Evolutionary conservation across 2,888 invertebrate species (phyloP).

Genomic region (Muscina levida): DNA sequence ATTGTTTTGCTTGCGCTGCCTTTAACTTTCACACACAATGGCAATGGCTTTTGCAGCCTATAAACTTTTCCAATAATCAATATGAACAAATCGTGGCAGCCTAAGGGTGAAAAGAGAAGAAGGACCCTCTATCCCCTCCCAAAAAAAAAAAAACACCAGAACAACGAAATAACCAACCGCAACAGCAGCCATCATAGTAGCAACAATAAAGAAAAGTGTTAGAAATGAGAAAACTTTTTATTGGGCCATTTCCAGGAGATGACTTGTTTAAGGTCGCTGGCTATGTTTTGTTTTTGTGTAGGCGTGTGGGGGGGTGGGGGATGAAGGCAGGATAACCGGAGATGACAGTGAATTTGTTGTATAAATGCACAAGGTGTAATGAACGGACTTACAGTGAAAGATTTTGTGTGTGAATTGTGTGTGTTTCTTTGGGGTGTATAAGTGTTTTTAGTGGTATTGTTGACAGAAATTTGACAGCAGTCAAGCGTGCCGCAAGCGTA

Average conservation of each 20-base stretch:
- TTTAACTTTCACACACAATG: neutral
- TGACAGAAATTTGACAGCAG: slow-evolving; percentile 77
- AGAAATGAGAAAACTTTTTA: slow-evolving; percentile 55
- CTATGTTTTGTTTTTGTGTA: neutral
- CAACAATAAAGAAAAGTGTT: neutral
- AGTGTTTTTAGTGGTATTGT: slow-evolving; percentile 66
- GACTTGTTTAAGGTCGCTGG: slow-evolving; percentile 20
- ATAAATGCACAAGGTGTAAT: slow-evolving; percentile 7
- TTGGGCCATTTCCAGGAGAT: slow-evolving; percentile 14
- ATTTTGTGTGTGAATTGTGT: slow-evolving; percentile 7
- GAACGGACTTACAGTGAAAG: too few species aligned
- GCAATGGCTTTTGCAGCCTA: slow-evolving; percentile 29
- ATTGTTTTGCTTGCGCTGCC: too few species aligned
- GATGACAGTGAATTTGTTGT: neutral
- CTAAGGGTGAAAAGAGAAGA: slow-evolving; percentile 24
- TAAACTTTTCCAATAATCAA: slow-evolving; percentile 34
- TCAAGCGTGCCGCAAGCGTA: slow-evolving; percentile 67
- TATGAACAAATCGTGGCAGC: too few species aligned
- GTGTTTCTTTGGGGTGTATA: neutral
- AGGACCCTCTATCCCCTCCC: slow-evolving; percentile 3
- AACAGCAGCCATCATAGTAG: slow-evolving; percentile 3
- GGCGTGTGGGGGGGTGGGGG: neutral
- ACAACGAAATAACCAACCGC: slow-evolving; percentile 9
- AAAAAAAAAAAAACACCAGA: slow-evolving; percentile 18
- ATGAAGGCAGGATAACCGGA: neutral